These are phyloP conservation scores for Mustela lutreola DNA, from an alignment of 2,113 vertebrate species.

Conservation along the genomic window DNA sequence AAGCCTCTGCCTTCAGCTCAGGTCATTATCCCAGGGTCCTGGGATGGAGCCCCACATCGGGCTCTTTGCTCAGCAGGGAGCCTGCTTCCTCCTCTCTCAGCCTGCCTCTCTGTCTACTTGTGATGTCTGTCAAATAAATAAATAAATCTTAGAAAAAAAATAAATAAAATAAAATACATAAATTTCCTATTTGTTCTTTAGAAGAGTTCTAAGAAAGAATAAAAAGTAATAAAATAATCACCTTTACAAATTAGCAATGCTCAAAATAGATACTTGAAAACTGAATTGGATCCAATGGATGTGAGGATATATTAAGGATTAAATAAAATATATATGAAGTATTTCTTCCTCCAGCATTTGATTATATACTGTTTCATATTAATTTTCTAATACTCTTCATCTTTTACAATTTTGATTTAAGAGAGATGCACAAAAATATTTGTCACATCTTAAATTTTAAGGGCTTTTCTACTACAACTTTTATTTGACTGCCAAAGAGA, in stretches of 20 bases:
- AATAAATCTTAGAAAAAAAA: too few relatives aligned
- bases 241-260: background rate
- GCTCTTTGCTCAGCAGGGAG: too few relatives aligned
- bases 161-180: background rate
- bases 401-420: background rate
- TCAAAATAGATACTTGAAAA: conserved; percentile 3
- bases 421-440: background rate
- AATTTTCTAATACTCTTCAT: background rate
- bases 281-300: background rate
- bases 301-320: background rate
- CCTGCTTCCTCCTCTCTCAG: too few relatives aligned
- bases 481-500: background rate
- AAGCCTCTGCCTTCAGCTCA: too few relatives aligned
- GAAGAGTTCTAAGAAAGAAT: background rate
- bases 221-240: conserved; percentile 9
- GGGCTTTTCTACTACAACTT: background rate
- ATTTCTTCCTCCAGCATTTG: background rate
- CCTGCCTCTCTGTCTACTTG: too few relatives aligned
- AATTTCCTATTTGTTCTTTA: background rate
- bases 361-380: background rate
- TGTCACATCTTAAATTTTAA: background rate
- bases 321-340: conserved; percentile 2
- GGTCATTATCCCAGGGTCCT: too few relatives aligned
- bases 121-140: too few relatives aligned
- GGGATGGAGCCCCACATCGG: too few relatives aligned